Conservation (phyloP, 2,888 invertebrate species). For the Augiades crinisus region DNA sequence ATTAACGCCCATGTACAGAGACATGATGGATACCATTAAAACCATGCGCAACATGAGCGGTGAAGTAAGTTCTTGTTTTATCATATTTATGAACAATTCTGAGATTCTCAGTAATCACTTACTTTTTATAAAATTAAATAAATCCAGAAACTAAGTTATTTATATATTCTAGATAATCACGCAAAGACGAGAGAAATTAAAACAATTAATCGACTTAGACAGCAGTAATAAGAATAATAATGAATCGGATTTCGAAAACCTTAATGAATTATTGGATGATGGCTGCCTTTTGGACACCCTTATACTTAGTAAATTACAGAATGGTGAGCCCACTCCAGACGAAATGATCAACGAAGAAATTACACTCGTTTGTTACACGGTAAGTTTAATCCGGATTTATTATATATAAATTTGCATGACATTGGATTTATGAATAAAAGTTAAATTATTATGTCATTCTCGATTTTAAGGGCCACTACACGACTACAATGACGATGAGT, state of each 20-base stretch:
- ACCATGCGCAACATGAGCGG: too few relatives aligned
- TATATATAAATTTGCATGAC: too few relatives aligned
- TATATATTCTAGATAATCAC: conserved; percentile 39
- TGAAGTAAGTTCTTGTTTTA: too few relatives aligned
- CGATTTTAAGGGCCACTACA: conserved; percentile 41
- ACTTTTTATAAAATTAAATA: too few relatives aligned
- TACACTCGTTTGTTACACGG: conserved; percentile 41
- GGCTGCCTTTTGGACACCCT: conserved; percentile 41
- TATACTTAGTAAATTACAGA: conserved; percentile 36
- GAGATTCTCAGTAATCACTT: neutral
- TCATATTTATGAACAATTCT: neutral
- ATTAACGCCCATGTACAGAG: too few relatives aligned
- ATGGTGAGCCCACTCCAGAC: conserved; percentile 39
- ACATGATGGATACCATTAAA: too few relatives aligned
- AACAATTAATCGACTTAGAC: conserved; percentile 34
- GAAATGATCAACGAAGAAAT: conserved; percentile 44
- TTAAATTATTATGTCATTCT: neutral
- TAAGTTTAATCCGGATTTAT: conserved; percentile 28
- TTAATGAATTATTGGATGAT: conserved; percentile 34
- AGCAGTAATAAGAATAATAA: conserved; percentile 37
- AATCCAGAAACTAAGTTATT: too few relatives aligned
- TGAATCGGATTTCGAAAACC: conserved; percentile 29
- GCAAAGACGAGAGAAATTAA: conserved; percentile 35
- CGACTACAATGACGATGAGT: conserved; percentile 42
- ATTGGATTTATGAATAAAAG: too few relatives aligned